Base-by-base conservation (phyloP, 2,113 vertebrate genomes). In the Rutilus rutilus region DNA sequence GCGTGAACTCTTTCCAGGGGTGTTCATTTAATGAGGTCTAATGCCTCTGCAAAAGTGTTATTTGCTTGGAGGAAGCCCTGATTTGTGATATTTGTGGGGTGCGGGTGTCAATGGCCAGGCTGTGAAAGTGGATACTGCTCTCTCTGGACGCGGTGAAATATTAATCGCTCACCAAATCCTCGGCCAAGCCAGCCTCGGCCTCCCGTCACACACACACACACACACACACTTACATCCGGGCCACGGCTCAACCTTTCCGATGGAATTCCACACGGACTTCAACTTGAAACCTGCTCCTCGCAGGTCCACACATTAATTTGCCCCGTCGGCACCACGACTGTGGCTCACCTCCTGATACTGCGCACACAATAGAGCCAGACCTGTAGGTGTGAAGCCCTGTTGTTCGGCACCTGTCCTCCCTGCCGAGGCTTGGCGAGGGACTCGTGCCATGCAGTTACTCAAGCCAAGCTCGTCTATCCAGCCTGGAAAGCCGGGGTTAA, bases 221-320 rank as follows among this genome's bases (percentile, higher is more conserved):
- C 45, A 52, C 65, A 19, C 71, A 84, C 25, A 25, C 33, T 0
- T 67, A 45, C 82, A 77, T 87, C 82, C 81, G 71, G 80, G 67
- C 78, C 77, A 52, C 60, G 47, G 47, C 76, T 78, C 73, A 62
- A 69, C 54, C 64, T 78, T 47, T 59, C 45, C 2, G 81, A 86
- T 89, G 77, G 82, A 89, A 89, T 89, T 87, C 88, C 86, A 89
- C 84, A 79, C 84, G 27, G 76, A 84, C 59, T 64, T 87, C 84
- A 87, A 87, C 86, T 69, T 86, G 84, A 89, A 87, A 89, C 86
- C 83, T 2, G 14, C 36, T 23, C 6, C 14, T 5, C 39, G 4
- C 60, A 52, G 14, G 54, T 14, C 21, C 30, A 64, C 42, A 9
- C 75, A 39, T 19, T 75, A 9, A 73, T 84, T 62, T 47, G 65